phyloP scores from a whole-genome alignment of 2,888 invertebrate genomes.

The Tiphia femorata region DNA sequence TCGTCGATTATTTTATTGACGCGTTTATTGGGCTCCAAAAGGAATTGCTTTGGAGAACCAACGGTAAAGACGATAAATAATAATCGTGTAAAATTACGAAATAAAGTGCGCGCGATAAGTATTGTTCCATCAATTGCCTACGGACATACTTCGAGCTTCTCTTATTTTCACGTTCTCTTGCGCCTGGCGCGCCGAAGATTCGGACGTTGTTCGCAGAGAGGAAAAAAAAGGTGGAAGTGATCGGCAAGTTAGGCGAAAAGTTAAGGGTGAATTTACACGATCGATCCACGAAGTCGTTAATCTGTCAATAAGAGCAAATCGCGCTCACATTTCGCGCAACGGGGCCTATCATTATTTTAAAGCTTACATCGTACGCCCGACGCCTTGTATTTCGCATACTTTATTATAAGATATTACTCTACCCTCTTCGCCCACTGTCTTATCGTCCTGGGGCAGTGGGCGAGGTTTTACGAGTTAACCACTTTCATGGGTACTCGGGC shows the following conservation, averaged over 20 bases:
- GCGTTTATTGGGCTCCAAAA: too few species aligned
- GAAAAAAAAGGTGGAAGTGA: neutral
- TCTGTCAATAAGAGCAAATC: conserved; percentile 31
- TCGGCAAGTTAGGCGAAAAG: neutral
- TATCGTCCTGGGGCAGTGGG: conserved; percentile 26
- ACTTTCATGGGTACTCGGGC: too few species aligned
- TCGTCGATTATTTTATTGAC: too few species aligned
- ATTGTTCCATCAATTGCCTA: too few species aligned
- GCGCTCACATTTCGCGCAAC: conserved; percentile 11
- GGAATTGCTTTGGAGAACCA: too few species aligned
- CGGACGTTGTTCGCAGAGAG: too few species aligned
- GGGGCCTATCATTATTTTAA: conserved; percentile 27
- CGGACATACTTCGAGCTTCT: too few species aligned
- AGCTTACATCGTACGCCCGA: conserved; percentile 20
- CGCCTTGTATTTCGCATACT: conserved; percentile 36
- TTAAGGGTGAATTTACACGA: conserved; percentile 1
- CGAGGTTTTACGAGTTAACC: conserved; percentile 45
- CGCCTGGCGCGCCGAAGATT: too few species aligned
- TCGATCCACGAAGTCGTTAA: conserved; percentile 29
- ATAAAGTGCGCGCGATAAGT: too few species aligned
- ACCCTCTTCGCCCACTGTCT: neutral
- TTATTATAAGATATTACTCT: conserved; percentile 38
- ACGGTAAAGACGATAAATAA: too few species aligned
- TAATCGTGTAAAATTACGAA: too few species aligned
- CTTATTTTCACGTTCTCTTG: too few species aligned